Evolutionary conservation across 2,113 vertebrate species (phyloP).

Genomic region (Pagrus major): DNA sequence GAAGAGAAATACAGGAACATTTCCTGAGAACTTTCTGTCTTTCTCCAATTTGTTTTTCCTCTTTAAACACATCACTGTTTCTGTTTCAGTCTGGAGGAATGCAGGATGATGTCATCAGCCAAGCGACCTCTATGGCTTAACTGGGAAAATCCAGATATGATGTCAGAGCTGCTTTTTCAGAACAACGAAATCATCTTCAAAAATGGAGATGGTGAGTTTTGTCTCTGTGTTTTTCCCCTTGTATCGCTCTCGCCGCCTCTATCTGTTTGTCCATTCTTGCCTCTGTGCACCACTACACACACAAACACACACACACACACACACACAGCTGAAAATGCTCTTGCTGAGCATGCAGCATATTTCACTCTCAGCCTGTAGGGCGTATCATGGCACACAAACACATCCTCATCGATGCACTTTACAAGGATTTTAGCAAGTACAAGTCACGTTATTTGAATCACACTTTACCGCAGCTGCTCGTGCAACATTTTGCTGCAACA

Average conservation of each 20-base stretch:
- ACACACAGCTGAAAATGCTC: background rate
- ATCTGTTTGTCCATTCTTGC: background rate
- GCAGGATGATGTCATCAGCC: constrained; percentile 99
- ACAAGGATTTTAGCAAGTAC: constrained; percentile 15
- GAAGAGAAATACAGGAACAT: background rate
- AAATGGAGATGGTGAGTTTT: constrained; percentile 94
- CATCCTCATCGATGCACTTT: background rate
- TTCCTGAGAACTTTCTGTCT: background rate
- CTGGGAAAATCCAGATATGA: constrained; percentile 99
- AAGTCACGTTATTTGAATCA: constrained; percentile 18
- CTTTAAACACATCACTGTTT: constrained; percentile 6
- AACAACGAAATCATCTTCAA: constrained; percentile 99
- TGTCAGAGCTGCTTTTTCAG: constrained; percentile 98
- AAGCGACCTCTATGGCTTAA: constrained; percentile 98
- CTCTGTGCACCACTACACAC: background rate
- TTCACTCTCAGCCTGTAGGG: constrained; percentile 20
- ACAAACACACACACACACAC: constrained; percentile 12
- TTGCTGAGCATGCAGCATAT: constrained; percentile 33
- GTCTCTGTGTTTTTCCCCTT: background rate
- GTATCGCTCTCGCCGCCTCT: background rate
- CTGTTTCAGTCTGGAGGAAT: constrained; percentile 93
- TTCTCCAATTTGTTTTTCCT: background rate
- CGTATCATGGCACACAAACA: constrained; percentile 39
- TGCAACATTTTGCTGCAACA: constrained; percentile 29
- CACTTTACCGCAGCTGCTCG: constrained; percentile 20